Evolutionary conservation across 2,113 vertebrate species (phyloP).

Genomic region (Clinocottus analis): DNA sequence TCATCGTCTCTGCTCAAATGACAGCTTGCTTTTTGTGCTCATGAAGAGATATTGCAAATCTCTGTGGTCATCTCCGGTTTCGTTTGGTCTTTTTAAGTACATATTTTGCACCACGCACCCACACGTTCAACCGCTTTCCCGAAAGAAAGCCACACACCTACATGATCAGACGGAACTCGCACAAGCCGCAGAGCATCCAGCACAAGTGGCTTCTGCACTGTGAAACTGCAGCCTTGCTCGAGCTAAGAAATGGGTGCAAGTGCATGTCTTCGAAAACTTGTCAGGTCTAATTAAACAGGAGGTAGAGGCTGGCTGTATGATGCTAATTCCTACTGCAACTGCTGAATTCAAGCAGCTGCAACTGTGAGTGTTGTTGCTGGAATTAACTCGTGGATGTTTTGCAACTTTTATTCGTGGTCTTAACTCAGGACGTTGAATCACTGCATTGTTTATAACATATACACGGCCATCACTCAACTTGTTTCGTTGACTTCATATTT

Average conservation of each 20-base stretch:
- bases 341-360: constrained; percentile 14
- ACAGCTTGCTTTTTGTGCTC: not conserved
- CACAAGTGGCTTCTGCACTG: constrained; percentile 42
- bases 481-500: constrained; percentile 18
- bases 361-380: constrained; percentile 4
- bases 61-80: constrained; percentile 27
- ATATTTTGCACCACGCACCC: constrained; percentile 65
- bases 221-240: constrained; percentile 23
- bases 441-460: not conserved
- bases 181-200: constrained; percentile 41
- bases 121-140: constrained; percentile 50
- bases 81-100: constrained; percentile 19
- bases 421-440: not conserved
- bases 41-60: constrained; percentile 11
- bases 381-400: not conserved
- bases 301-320: not conserved
- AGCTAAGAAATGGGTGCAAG: constrained; percentile 10
- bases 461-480: not conserved
- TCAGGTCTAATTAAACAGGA: constrained; percentile 30
- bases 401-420: not conserved
- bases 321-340: constrained; percentile 8
- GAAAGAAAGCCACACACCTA: constrained; percentile 59
- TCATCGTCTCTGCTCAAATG: constrained; percentile 18
- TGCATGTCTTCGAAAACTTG: constrained; percentile 29
- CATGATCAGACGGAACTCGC: constrained; percentile 60